These are phyloP conservation scores for Drosophila navojoa DNA, from an alignment of 1,140 invertebrate genomes.

Conservation along the genomic window DNA sequence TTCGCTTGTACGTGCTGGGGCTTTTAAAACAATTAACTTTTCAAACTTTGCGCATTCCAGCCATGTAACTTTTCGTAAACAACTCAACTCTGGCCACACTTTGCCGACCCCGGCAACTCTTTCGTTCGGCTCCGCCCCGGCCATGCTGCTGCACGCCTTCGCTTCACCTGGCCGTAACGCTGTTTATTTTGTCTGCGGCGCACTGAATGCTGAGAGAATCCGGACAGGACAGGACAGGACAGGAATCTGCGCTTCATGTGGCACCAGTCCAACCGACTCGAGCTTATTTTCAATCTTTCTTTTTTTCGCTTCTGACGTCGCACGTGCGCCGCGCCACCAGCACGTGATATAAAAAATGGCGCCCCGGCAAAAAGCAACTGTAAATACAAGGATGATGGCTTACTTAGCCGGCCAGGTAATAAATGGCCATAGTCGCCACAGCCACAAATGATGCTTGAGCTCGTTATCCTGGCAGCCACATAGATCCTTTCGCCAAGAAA, in stretches of 20 bases:
- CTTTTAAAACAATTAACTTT: slow-evolving; percentile 71
- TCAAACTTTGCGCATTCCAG: slow-evolving; percentile 53
- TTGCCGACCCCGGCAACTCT: slow-evolving; percentile 10
- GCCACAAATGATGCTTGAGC: slow-evolving; percentile 44
- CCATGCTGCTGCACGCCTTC: neutral
- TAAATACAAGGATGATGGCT: slow-evolving; percentile 76
- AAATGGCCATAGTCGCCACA: slow-evolving; percentile 55
- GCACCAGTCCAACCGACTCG: slow-evolving; percentile 38
- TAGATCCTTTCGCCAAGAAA: slow-evolving; percentile 35
- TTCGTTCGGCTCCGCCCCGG: neutral
- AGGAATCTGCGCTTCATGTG: slow-evolving; percentile 57
- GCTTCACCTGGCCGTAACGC: slow-evolving; percentile 31
- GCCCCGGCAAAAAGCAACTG: slow-evolving; percentile 63
- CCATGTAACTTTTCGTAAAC: slow-evolving; percentile 41
- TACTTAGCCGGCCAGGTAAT: slow-evolving; percentile 70
- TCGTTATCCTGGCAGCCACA: slow-evolving; percentile 37
- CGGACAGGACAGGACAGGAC: too few relatives aligned
- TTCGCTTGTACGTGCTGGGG: slow-evolving; percentile 44
- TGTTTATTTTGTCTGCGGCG: slow-evolving; percentile 50
- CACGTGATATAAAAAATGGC: slow-evolving; percentile 51
- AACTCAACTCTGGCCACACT: slow-evolving; percentile 22
- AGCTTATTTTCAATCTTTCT: slow-evolving; percentile 42
- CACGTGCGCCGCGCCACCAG: slow-evolving; percentile 50
- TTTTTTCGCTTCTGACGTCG: slow-evolving; percentile 37
- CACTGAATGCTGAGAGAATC: slow-evolving; percentile 54